Percentiles rank a stretch among this genome's conserved stretches.
These are phyloP conservation scores for Scaptodrosophila lebanonensis DNA, from an alignment of 1,140 invertebrate genomes.

Conservation along the genomic window DNA sequence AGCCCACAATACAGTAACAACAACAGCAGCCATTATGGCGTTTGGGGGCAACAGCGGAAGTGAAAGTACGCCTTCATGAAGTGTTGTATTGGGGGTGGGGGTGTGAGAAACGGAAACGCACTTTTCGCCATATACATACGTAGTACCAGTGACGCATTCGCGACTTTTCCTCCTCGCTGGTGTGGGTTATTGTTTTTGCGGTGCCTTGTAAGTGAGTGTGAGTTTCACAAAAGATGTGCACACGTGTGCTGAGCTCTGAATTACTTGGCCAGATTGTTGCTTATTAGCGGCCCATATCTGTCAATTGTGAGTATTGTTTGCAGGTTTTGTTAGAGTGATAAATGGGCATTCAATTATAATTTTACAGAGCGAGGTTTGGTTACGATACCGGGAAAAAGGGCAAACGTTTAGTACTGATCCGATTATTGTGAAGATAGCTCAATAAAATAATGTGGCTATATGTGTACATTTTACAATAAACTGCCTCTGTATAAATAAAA, in stretches of 20 bases:
- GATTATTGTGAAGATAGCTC: no score
- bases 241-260: background rate
- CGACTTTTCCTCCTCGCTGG: no score
- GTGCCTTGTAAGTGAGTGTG: constrained; percentile 22
- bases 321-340: constrained; percentile 8
- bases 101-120: constrained; percentile 22
- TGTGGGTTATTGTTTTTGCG: constrained; percentile 38
- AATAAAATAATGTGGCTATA: no score
- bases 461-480: no score
- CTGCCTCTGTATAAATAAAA: no score
- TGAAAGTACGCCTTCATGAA: constrained; percentile 6
- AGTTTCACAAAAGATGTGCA: no score
- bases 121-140: constrained; percentile 26
- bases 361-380: no score
- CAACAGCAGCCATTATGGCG: constrained; percentile 10
- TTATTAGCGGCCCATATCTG: constrained; percentile 37
- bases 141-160: no score
- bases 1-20: constrained; percentile 3
- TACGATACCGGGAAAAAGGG: no score
- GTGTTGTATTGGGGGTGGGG: background rate
- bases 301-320: background rate
- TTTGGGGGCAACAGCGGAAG: constrained; percentile 2
- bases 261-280: constrained; percentile 42
- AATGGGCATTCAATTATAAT: constrained; percentile 32
- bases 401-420: no score